Conservation (phyloP, 2,797 vertebrate genomes). For the Sebastes glaucus region DNA sequence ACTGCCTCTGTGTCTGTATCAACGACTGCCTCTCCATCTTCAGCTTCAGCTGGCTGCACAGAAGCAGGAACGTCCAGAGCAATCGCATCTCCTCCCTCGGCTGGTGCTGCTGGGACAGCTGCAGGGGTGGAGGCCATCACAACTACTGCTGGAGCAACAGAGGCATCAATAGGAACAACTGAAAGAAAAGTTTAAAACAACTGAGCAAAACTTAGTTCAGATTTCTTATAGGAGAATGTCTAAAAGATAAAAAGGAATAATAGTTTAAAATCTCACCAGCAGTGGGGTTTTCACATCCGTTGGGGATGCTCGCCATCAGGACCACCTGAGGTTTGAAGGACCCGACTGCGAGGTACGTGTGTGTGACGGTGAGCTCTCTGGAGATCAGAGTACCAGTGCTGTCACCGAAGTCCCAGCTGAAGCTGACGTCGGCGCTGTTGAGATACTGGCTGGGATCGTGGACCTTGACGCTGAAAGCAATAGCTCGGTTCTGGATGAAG, state of each 20-base stretch:
- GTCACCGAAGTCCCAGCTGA: conserved; percentile 96
- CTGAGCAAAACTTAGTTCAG: background rate
- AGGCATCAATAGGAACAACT: conserved; percentile 57
- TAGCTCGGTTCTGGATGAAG: conserved; percentile 91
- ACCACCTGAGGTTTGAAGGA: conserved; percentile 86
- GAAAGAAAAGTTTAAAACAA: conserved; percentile 6
- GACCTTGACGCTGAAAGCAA: conserved; percentile 88
- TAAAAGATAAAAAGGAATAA: background rate
- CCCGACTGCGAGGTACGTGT: conserved; percentile 88
- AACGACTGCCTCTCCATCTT: conserved; percentile 31
- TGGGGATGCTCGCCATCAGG: conserved; percentile 91
- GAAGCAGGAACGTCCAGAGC: conserved; percentile 58
- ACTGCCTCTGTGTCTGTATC: conserved; percentile 26
- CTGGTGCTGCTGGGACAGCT: conserved; percentile 35
- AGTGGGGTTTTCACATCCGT: conserved; percentile 81
- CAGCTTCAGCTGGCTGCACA: conserved; percentile 40
- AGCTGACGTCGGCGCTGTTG: conserved; percentile 87
- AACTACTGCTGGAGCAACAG: conserved; percentile 63
- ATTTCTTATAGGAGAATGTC: background rate
- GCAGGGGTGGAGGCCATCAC: conserved; percentile 60
- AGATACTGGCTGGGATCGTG: conserved; percentile 94
- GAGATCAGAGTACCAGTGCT: conserved; percentile 91
- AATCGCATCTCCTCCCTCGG: conserved; percentile 53
- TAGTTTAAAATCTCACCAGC: conserved; percentile 50
- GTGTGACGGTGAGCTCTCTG: conserved; percentile 85